Evolutionary conservation across 2,888 invertebrate species (phyloP), one percentile per base, ranked within the genome.

Genomic region (Seira sanloemensis): DNA sequence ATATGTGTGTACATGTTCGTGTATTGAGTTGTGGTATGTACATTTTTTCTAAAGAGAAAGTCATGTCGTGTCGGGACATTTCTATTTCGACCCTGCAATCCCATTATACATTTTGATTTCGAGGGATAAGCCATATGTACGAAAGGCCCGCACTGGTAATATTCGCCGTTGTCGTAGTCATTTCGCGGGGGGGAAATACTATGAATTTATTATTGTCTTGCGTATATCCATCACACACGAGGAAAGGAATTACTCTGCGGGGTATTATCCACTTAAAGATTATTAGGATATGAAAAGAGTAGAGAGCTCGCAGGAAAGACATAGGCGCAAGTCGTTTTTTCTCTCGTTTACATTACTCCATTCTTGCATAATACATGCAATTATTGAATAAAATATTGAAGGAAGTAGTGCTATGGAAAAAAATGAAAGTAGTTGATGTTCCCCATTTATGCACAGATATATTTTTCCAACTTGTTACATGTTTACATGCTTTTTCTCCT

Each of bases 331-430:
- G 21, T n/a, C 62, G 21, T 21, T 62, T 62, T 62, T 62, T 62
- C 21, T 62, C n/a, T 21, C 62, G 2, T 23, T n/a, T 21, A 21
- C 62, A 62, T 21, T 62, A 62, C 23, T 50, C 16, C n/a, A 2
- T 12, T 62, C 62, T 62, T 23, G 62, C 62, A 62, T 50, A 50
- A 50, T 50, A 50, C 50, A 50, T 62, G 62, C 19, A 62, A 62
- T 62, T 23, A 62, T 12, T 23, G 19, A 62, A 62, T 62, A 62
- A 62, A 62, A 62, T 62, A 62, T 62, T 21, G 12, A 62, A 16
- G 62, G 21, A 62, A 62, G 62, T 62, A 50, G 50, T 50, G 16
- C 16, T 50, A n/a, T n/a, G n/a, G n/a, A 7, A 50, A 50, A 50
- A 50, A 2, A 50, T 7, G n/a, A 62, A 9, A n/a, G n/a, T n/a